These are phyloP conservation scores for Cyanocitta stelleri DNA, from an alignment of 2,113 vertebrate genomes.

Conservation along the genomic window DNA sequence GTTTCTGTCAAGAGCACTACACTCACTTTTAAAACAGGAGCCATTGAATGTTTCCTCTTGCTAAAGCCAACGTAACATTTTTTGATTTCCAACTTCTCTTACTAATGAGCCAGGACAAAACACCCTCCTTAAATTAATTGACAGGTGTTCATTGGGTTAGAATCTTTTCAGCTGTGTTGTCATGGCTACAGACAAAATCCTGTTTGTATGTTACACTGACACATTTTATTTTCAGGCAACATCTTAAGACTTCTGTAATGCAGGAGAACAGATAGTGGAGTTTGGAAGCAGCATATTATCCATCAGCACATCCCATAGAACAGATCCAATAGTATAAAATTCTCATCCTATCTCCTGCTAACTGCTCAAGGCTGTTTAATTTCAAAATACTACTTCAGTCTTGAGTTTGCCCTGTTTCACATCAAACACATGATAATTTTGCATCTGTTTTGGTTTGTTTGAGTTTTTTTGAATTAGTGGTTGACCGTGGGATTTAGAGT, in stretches of 20 bases:
- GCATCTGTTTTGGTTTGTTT: background rate
- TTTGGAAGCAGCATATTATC: background rate
- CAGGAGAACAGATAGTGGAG: background rate
- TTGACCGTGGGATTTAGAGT: background rate
- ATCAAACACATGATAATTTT: background rate
- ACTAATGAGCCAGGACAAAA: conserved; percentile 25
- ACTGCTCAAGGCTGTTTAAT: conserved; percentile 18
- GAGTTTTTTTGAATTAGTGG: background rate
- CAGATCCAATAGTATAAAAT: background rate
- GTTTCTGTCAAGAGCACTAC: conserved; percentile 57
- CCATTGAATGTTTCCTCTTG: conserved; percentile 60
- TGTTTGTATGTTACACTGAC: background rate
- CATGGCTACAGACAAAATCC: conserved; percentile 6
- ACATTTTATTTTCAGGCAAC: conserved; percentile 8
- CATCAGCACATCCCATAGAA: background rate
- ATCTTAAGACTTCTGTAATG: background rate
- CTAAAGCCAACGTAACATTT: conserved; percentile 38
- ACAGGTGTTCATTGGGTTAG: background rate
- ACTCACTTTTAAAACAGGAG: conserved; percentile 52
- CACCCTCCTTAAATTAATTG: background rate
- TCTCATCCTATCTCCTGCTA: background rate
- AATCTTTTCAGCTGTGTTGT: background rate
- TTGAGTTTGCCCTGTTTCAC: background rate
- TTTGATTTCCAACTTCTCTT: conserved; percentile 39
- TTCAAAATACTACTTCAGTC: background rate